phyloP scores from a whole-genome alignment of 1,140 invertebrate species.

The Acromyrmex heyeri region DNA sequence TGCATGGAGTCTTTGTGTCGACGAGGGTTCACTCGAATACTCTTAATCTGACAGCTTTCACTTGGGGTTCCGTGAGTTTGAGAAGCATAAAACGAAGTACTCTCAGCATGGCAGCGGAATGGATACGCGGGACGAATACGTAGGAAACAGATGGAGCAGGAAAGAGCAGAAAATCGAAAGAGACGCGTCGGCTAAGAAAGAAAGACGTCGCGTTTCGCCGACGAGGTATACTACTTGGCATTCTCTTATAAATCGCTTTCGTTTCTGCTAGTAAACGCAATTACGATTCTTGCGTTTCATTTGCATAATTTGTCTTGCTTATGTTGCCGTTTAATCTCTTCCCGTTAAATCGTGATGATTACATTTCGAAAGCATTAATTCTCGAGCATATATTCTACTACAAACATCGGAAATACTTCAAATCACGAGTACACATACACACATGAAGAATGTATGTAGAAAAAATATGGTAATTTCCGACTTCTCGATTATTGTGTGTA shows the following conservation, averaged over 20 bases:
- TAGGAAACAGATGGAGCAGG: neutral
- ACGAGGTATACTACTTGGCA: too few relatives aligned
- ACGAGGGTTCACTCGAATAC: constrained; percentile 73
- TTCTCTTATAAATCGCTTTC: constrained; percentile 6
- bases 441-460: neutral
- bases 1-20: neutral
- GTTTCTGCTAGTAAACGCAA: constrained; percentile 8
- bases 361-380: constrained; percentile 6
- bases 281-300: neutral
- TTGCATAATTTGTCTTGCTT: constrained; percentile 2
- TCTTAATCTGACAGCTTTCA: constrained; percentile 82
- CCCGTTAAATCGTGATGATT: neutral
- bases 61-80: constrained; percentile 75
- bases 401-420: neutral
- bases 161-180: constrained; percentile 13
- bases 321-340: neutral
- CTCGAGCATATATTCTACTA: neutral
- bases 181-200: neutral
- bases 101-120: neutral
- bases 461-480: neutral
- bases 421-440: neutral
- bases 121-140: constrained; percentile 6
- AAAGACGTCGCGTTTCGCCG: constrained; percentile 2
- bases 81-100: constrained; percentile 80
- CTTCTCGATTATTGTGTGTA: neutral